phyloP scores from a whole-genome alignment of 2,888 invertebrate genomes.

The Morpho achilles region DNA sequence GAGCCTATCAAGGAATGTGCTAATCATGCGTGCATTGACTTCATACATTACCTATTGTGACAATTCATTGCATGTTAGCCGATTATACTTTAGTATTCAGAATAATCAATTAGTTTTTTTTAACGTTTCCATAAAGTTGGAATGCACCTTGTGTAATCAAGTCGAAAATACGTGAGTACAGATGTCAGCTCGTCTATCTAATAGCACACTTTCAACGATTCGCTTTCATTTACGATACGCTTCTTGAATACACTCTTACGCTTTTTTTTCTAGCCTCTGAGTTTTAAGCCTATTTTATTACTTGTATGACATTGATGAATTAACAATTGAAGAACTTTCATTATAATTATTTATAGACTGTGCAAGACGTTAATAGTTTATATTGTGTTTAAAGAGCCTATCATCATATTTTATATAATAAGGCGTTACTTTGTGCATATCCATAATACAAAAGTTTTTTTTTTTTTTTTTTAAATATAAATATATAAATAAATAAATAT shows the following conservation, averaged over 20 bases:
- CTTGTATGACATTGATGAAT: constrained; percentile 27
- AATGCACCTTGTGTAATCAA: constrained; percentile 50
- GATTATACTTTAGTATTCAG: constrained; percentile 61
- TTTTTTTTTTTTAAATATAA: too few species aligned
- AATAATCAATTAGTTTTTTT: constrained; percentile 57
- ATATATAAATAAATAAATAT: too few species aligned
- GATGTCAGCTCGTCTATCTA: constrained; percentile 45
- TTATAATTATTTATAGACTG: constrained; percentile 10
- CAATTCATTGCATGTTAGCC: constrained; percentile 58
- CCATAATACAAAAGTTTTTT: too few species aligned
- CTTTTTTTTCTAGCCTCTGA: constrained; percentile 23
- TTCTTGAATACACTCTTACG: constrained; percentile 25
- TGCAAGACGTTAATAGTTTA: too few species aligned
- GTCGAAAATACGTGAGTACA: constrained; percentile 42
- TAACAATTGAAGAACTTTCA: constrained; percentile 18
- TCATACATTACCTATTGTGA: constrained; percentile 60
- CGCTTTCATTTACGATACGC: constrained; percentile 39
- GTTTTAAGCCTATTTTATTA: constrained; percentile 25
- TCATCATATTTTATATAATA: too few species aligned
- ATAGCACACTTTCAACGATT: constrained; percentile 47
- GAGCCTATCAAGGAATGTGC: constrained; percentile 49
- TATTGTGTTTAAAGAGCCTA: background rate
- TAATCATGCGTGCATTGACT: constrained; percentile 63
- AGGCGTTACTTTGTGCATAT: too few species aligned
- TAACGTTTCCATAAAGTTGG: constrained; percentile 61